A percentile compares a stretch with the other conserved stretches of the same genome.
These are phyloP conservation scores for Austrolebias charrua DNA, from an alignment of 2,797 vertebrate species.

Conservation along the genomic window DNA sequence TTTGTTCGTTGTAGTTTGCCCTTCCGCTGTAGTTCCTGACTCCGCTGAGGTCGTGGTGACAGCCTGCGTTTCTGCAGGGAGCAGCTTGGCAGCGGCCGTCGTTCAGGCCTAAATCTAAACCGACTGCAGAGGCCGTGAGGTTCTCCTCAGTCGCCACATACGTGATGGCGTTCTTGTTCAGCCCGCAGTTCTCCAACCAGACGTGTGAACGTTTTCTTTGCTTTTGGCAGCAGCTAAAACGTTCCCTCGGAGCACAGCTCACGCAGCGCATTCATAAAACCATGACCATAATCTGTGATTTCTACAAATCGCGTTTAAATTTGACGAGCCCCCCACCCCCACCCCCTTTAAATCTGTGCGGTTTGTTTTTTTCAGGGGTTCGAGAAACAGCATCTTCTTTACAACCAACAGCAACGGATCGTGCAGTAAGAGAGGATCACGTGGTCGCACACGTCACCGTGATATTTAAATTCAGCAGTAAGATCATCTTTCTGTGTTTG, in stretches of 20 bases:
- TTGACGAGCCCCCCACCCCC: not conserved
- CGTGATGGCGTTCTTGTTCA: constrained; percentile 54
- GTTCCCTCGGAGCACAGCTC: constrained; percentile 23
- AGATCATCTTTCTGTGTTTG: constrained; percentile 1
- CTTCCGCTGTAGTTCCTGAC: constrained; percentile 39
- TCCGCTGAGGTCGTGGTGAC: constrained; percentile 38
- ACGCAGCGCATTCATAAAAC: constrained; percentile 3
- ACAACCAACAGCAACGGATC: constrained; percentile 87
- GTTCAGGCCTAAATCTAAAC: constrained; percentile 42
- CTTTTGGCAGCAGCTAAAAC: constrained; percentile 36
- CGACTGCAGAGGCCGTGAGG: constrained; percentile 33
- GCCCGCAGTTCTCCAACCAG: constrained; percentile 45
- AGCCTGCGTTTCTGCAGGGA: not conserved
- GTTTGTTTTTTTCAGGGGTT: constrained; percentile 78
- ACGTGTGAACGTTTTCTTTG: constrained; percentile 48
- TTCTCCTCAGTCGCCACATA: constrained; percentile 63
- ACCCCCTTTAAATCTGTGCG: not conserved
- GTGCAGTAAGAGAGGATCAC: constrained; percentile 86
- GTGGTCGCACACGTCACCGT: not conserved
- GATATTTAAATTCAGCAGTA: not conserved
- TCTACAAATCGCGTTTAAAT: constrained; percentile 39
- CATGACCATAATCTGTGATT: constrained; percentile 44
- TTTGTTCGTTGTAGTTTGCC: constrained; percentile 53
- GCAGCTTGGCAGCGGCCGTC: constrained; percentile 56
- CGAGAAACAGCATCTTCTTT: constrained; percentile 85